A percentile compares a stretch with the other conserved stretches of the same genome.
These are phyloP conservation scores for Tetropium fuscum DNA, from an alignment of 2,888 invertebrate genomes.

Conservation along the genomic window DNA sequence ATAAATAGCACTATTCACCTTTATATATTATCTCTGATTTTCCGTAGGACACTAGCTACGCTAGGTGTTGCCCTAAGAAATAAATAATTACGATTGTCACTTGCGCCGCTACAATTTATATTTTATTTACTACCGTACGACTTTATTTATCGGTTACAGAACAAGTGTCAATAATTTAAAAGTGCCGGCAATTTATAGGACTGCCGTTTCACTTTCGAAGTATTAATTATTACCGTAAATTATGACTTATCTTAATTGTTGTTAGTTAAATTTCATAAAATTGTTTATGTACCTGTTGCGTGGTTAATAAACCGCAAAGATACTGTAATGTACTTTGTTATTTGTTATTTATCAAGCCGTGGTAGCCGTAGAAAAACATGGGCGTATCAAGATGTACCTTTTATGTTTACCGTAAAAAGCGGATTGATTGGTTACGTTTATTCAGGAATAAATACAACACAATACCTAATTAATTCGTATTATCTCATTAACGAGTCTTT, in stretches of 20 bases:
- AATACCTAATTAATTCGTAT: conserved; percentile 15
- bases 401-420: conserved; percentile 13
- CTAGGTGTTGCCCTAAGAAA: not conserved
- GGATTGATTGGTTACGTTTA: conserved; percentile 22
- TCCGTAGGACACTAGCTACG: no score
- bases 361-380: conserved; percentile 11
- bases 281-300: conserved; percentile 22
- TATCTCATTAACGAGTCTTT: not conserved
- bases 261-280: conserved; percentile 27
- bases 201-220: conserved; percentile 44
- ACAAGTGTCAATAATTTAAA: conserved; percentile 28
- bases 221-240: conserved; percentile 43
- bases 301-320: conserved; percentile 22
- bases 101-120: conserved; percentile 7
- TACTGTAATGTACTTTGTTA: not conserved
- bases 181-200: conserved; percentile 40
- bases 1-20: no score
- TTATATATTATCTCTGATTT: no score
- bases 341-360: conserved; percentile 16
- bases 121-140: conserved; percentile 4
- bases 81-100: conserved; percentile 18
- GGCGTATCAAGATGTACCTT: conserved; percentile 26
- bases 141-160: conserved; percentile 11
- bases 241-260: conserved; percentile 32
- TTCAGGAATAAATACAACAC: conserved; percentile 11